These are phyloP conservation scores for Pyrrhosoma nymphula DNA, from an alignment of 2,888 invertebrate genomes.

Conservation along the genomic window DNA sequence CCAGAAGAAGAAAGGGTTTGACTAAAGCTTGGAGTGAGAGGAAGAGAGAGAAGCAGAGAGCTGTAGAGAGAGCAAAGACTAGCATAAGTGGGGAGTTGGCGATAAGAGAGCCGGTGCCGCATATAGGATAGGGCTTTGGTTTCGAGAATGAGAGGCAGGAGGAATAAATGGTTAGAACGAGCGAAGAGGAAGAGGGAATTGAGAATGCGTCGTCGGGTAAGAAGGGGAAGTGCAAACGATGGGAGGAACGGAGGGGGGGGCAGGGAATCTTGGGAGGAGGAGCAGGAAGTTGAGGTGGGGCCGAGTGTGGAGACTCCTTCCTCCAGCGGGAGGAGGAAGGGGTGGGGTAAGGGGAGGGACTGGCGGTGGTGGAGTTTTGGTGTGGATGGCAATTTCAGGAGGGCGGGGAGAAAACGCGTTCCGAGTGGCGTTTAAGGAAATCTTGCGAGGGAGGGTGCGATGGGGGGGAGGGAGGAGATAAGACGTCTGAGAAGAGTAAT, in stretches of 20 bases:
- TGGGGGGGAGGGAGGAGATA: background rate
- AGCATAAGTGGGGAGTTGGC: background rate
- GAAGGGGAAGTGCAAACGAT: background rate
- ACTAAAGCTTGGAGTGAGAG: background rate
- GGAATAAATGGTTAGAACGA: background rate
- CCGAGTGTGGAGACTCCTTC: too few species aligned
- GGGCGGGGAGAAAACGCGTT: background rate
- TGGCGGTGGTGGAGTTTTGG: background rate
- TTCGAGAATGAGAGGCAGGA: background rate
- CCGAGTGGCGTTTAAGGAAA: conserved; percentile 10
- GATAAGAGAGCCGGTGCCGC: background rate
- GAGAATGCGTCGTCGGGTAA: background rate
- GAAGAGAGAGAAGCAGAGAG: background rate
- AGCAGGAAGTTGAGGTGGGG: background rate
- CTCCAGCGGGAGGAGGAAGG: conserved; percentile 3
- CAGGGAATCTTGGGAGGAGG: background rate
- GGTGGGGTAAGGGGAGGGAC: background rate
- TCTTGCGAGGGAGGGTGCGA: background rate
- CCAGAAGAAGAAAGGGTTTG: background rate
- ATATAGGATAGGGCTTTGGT: background rate
- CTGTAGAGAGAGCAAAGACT: background rate
- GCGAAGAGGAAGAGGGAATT: background rate
- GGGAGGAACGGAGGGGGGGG: background rate
- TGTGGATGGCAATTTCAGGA: conserved; percentile 37
- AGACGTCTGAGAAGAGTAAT: conserved; percentile 20